Evolutionary conservation across 2,797 vertebrate species (phyloP), one percentile per base, ranked within the genome.

Genomic region (Clarias fuscus): DNA sequence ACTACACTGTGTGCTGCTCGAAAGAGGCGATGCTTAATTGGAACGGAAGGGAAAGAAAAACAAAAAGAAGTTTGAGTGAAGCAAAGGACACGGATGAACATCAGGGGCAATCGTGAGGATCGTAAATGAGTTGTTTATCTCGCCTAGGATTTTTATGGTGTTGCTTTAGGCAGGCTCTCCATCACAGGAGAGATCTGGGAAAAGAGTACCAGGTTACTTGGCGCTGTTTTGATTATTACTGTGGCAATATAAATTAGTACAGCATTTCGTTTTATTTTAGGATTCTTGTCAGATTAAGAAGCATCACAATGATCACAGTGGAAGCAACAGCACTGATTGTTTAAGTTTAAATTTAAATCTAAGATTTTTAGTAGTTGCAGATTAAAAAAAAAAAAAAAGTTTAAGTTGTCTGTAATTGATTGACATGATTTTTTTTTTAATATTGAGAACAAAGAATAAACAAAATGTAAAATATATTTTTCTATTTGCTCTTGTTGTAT

Each of bases 101-200:
- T 82, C 61, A 82, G 78, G 68, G 83, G 61, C 77, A 82, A 83
- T 40, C 61, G 56, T 75, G 77, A 87, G 43, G 20, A 59, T 84
- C n/a, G 22, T 37, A 84, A 27, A 59, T 30, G 40, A 75, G 83
- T 75, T 87, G 86, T 87, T 87, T 87, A 85, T 85, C 70, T 82
- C 77, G 22, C 85, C 76, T 68, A 76, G 48, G 18, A 64, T 76
- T 82, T 84, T 84, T 68, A 37, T 76, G 48, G 40, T 37, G 53
- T 33, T 62, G 61, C 61, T 85, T 84, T 30, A 76, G 53, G 43
- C 76, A 58, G 8, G 33, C 20, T 83, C 30, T 37, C 22, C 37
- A 75, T 82, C 56, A 72, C 3, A 15, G 24, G 56, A 73, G 65
- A 76, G n/a, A 24, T 48, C 48, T 61, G 43, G 53, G 62, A 76